phyloP scores from a whole-genome alignment of 35 echinoderm and acorn worm genomes.

The Anneissia japonica region DNA sequence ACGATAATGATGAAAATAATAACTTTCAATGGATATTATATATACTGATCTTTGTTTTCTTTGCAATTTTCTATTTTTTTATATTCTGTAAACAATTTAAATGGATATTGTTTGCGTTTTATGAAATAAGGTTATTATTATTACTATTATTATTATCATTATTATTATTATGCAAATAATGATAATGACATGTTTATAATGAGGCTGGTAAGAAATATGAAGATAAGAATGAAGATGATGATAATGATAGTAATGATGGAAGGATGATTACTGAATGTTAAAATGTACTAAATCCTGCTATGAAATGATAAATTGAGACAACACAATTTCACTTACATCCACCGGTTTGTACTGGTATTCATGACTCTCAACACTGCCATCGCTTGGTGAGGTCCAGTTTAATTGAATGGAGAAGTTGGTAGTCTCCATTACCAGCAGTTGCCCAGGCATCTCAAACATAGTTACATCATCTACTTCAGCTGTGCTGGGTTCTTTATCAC shows the following conservation, averaged over 20 bases:
- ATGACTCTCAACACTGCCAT: conserved; percentile 47
- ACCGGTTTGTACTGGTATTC: conserved; percentile 5
- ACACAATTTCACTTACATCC: neutral
- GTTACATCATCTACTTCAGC: neutral
- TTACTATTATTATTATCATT: no score
- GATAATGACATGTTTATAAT: no score
- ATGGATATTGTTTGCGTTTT: no score
- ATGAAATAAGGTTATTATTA: no score
- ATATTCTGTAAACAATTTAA: no score
- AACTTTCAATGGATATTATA: no score
- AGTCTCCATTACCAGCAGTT: neutral
- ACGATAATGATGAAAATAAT: no score
- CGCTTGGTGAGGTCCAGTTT: conserved; percentile 51
- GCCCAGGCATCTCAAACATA: conserved; percentile 3
- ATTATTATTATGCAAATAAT: no score
- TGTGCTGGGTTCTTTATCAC: conserved; percentile 6
- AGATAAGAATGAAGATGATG: neutral
- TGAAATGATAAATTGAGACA: neutral
- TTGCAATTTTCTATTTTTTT: no score
- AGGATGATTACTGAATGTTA: neutral
- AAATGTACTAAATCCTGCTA: neutral
- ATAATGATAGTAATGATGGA: neutral
- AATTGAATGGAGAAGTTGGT: conserved; percentile 32
- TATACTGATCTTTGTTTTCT: no score
- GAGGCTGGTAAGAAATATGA: no score